These are phyloP conservation scores for Chondrilla cf. caribensis DNA, from an alignment of 37 sponge, comb jelly and placozoan genomes.

Conservation along the genomic window DNA sequence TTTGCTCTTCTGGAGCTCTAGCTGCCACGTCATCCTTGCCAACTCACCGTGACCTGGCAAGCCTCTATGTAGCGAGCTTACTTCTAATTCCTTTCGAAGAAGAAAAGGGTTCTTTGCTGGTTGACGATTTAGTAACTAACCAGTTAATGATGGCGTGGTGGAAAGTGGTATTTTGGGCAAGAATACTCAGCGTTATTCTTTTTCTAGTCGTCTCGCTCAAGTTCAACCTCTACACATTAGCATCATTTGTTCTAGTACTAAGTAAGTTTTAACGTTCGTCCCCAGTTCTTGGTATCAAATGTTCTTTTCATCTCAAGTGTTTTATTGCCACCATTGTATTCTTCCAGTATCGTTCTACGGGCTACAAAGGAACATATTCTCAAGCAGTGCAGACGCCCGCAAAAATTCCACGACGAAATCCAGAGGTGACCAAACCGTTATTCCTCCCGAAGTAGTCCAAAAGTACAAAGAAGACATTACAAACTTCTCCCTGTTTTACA, in stretches of 20 bases:
- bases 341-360: conserved; percentile 9
- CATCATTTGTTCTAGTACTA: neutral
- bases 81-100: neutral
- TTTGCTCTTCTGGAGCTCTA: too few species aligned
- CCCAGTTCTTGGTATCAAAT: neutral
- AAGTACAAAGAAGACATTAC: conserved; percentile 44
- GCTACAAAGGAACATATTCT: neutral
- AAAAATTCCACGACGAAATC: too few species aligned
- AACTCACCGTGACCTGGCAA: neutral
- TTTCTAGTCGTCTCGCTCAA: conserved; percentile 10
- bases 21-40: neutral
- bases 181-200: conserved; percentile 1
- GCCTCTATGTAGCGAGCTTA: neutral
- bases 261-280: neutral
- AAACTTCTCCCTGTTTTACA: conserved; percentile 59
- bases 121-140: neutral
- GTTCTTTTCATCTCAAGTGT: neutral
- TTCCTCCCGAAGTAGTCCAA: conserved; percentile 28
- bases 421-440: conserved; percentile 24
- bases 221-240: conserved; percentile 1
- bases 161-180: conserved; percentile 14
- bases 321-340: neutral
- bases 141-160: neutral
- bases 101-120: too few species aligned
- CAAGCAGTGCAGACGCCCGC: neutral